Conservation (phyloP, 2,888 invertebrate genomes). For the Candidula unifasciata region DNA sequence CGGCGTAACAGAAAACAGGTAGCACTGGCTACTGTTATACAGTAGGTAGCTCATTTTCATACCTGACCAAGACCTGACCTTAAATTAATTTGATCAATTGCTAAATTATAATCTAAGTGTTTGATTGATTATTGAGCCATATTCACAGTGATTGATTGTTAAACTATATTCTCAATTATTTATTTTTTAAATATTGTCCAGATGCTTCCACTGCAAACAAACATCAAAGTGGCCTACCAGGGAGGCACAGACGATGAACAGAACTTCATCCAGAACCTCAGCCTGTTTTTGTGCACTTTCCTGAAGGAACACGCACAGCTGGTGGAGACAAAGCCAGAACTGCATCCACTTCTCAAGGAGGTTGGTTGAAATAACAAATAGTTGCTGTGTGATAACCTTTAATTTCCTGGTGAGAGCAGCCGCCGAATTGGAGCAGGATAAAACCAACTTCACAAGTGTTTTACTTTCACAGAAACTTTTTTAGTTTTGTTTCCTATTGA, state of each 20-base stretch:
- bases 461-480: too few relatives aligned
- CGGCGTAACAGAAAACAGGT: too few relatives aligned
- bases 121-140: not conserved
- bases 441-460: too few relatives aligned
- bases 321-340: conserved; percentile 82
- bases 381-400: too few relatives aligned
- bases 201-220: conserved; percentile 93
- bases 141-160: not conserved
- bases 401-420: too few relatives aligned
- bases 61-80: too few relatives aligned
- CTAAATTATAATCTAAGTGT: too few relatives aligned
- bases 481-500: too few relatives aligned
- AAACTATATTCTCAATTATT: not conserved
- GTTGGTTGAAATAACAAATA: conserved; percentile 62
- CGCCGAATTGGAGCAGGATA: too few relatives aligned
- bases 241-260: conserved; percentile 97
- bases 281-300: conserved; percentile 96
- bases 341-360: conserved; percentile 86
- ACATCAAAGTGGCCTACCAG: conserved; percentile 95
- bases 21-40: too few relatives aligned
- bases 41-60: too few relatives aligned
- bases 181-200: conserved; percentile 56
- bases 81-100: too few relatives aligned
- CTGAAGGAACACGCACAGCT: conserved; percentile 93
- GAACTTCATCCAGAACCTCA: conserved; percentile 98